Percentiles rank a stretch among this genome's conserved stretches.
phyloP scores from a whole-genome alignment of 2,888 invertebrate genomes.

The Stegophylla sp. region DNA sequence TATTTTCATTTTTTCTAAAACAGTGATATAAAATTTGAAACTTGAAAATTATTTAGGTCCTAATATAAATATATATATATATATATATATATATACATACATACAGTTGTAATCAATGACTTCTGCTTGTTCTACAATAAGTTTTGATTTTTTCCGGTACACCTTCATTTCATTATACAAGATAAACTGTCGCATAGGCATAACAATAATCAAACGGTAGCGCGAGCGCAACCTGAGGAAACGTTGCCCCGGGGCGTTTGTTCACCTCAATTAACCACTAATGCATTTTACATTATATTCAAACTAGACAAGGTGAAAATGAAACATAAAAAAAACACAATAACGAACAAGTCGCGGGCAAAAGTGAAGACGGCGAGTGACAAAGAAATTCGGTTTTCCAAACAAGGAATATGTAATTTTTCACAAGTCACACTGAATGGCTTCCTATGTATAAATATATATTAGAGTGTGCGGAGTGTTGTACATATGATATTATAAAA shows the following conservation, averaged over 20 bases:
- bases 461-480: background rate
- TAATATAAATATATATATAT: too few relatives aligned
- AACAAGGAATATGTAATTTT: constrained; percentile 52
- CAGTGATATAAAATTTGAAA: too few relatives aligned
- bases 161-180: background rate
- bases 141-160: too few relatives aligned
- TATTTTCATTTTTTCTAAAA: too few relatives aligned
- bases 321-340: constrained; percentile 11
- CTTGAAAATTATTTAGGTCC: too few relatives aligned
- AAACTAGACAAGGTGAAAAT: constrained; percentile 20
- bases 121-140: too few relatives aligned
- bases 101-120: too few relatives aligned
- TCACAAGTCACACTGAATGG: constrained; percentile 25
- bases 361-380: constrained; percentile 28
- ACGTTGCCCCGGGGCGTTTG: constrained; percentile 30
- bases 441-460: constrained; percentile 16
- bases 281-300: constrained; percentile 19
- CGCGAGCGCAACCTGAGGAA: background rate
- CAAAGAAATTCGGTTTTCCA: constrained; percentile 49
- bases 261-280: constrained; percentile 55
- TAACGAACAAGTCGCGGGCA: constrained; percentile 5
- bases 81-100: too few relatives aligned
- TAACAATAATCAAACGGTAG: constrained; percentile 35
- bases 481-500: background rate
- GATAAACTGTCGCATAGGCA: background rate